phyloP scores from a whole-genome alignment of 1,140 invertebrate species.

The Platyura marginata region DNA sequence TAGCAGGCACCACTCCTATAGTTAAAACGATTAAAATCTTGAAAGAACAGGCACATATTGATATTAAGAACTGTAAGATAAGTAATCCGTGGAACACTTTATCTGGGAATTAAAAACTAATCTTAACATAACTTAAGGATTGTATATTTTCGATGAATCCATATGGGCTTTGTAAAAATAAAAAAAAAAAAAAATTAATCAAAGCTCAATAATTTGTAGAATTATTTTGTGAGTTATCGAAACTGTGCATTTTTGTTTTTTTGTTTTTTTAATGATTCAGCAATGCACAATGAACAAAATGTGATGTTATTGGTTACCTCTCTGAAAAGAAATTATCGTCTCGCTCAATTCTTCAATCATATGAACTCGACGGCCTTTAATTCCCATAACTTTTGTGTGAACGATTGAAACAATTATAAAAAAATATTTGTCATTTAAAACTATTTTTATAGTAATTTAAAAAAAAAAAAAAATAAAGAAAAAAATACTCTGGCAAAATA shows the following conservation, averaged over 20 bases:
- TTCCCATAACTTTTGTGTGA: slow-evolving; percentile 78
- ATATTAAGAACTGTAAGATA: too few relatives aligned
- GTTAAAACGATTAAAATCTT: too few relatives aligned
- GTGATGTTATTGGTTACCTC: slow-evolving; percentile 80
- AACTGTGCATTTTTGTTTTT: not conserved
- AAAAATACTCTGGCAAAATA: not conserved
- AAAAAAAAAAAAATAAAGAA: not conserved
- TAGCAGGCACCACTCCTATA: too few relatives aligned
- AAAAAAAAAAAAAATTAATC: too few relatives aligned
- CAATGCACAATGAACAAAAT: too few relatives aligned
- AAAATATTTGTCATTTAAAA: slow-evolving; percentile 2
- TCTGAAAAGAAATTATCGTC: slow-evolving; percentile 94
- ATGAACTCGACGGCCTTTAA: slow-evolving; percentile 90
- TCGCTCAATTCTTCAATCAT: slow-evolving; percentile 96
- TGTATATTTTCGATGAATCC: too few relatives aligned
- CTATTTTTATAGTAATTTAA: not conserved
- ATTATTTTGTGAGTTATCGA: not conserved
- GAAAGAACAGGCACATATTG: too few relatives aligned
- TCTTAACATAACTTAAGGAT: too few relatives aligned
- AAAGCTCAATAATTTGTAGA: not conserved
- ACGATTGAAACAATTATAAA: slow-evolving; percentile 5
- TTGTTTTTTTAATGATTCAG: not conserved
- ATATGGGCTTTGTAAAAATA: too few relatives aligned
- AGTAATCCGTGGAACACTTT: too few relatives aligned
- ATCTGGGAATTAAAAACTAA: too few relatives aligned